Evolutionary conservation across 2,797 vertebrate species (phyloP), one percentile per base, ranked within the genome.

Genomic region (Pampus argenteus): DNA sequence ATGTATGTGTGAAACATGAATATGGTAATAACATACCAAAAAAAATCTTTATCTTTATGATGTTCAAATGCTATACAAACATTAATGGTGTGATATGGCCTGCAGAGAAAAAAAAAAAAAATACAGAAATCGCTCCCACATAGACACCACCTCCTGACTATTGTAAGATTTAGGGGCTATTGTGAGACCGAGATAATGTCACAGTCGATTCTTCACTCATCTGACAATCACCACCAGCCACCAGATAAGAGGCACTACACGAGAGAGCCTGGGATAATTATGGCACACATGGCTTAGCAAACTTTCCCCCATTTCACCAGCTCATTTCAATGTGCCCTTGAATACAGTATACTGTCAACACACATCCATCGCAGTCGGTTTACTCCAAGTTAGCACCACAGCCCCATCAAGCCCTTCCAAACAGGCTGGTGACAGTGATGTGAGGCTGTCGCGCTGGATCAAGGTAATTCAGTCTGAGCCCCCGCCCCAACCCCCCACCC

Each of bases 311-410:
- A 56, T 83, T 85, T 74, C 59, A 26, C 71, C 66, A 61, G 79
- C 77, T 91, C 82, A 80, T 90, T 87, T 90, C 93, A 94, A 91
- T 94, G 93, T 95, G 94, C 92, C 94, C 93, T 95, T 95, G 93
- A 95, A 93, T 92, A 79, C 88, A 86, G 83, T 77, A 71, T 34
- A 81, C 93, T 94, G 94, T 95, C 94, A 95, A 93, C 92, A 94
- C 85, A 81, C 90, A 95, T 94, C 91, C 90, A 91, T 95, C 91
- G 82, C 84, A 76, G 80, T 34, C 76, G 77, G 87, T 86, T 92
- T 76, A 79, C 91, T 94, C 78, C 78, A 89, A 94, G 91, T 95
- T 94, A 93, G 89, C 92, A 82, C 92, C 88, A 7, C 86, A 79
- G 89, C 87, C 88, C 91, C 90, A 91, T 93, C 87, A 88, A 92